Conservation (phyloP, 2,888 invertebrate genomes). For the Tipula helvola region DNA sequence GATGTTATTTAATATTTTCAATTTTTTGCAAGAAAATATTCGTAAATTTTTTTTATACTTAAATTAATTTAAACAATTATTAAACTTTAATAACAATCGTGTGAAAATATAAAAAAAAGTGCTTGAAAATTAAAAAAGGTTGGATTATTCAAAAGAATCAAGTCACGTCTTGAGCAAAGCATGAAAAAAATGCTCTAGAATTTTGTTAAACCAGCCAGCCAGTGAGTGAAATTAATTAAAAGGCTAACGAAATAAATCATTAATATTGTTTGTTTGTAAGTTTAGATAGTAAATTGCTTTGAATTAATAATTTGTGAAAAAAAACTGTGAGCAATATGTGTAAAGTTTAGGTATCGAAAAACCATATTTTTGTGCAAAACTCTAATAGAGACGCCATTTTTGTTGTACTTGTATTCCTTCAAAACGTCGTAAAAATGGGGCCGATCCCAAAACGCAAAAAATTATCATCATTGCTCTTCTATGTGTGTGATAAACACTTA, state of each 20-base stretch:
- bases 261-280: background rate
- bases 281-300: background rate
- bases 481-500: background rate
- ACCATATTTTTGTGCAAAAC: background rate
- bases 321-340: background rate
- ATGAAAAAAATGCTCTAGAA: background rate
- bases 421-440: background rate
- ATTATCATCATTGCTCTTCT: background rate
- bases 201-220: background rate
- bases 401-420: background rate
- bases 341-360: background rate
- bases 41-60: background rate
- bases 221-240: background rate
- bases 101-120: background rate
- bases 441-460: background rate
- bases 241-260: background rate
- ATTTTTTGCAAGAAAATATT: background rate
- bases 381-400: background rate
- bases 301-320: background rate
- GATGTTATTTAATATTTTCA: background rate
- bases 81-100: background rate
- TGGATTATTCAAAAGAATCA: background rate
- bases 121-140: background rate
- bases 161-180: background rate
- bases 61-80: background rate